Conservation (phyloP, 2,888 invertebrate genomes). For the Drosophila tanythrix region DNA sequence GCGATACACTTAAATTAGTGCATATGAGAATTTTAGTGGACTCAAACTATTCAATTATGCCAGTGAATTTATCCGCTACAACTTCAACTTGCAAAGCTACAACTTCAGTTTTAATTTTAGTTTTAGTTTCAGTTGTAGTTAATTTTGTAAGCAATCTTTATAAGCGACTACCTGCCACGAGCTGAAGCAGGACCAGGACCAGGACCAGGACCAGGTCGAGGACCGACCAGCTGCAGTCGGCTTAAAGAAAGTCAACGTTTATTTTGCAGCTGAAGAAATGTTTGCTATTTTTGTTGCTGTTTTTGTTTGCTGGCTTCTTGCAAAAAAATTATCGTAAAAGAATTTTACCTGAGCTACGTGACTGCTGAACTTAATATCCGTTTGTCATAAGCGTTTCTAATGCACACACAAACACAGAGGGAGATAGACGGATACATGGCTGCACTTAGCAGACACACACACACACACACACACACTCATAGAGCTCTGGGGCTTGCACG, state of each 20-base stretch:
- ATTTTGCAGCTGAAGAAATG: constrained; percentile 42
- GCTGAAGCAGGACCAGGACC: background rate
- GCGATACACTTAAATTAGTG: constrained; percentile 42
- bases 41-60: constrained; percentile 46
- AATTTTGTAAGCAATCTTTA: background rate
- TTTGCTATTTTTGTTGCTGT: constrained; percentile 33
- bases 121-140: constrained; percentile 4
- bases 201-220: background rate
- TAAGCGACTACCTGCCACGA: background rate
- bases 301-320: constrained; percentile 44
- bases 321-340: constrained; percentile 81
- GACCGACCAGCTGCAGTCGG: background rate
- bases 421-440: constrained; percentile 35
- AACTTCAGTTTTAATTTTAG: background rate
- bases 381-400: constrained; percentile 74
- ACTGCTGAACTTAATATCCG: constrained; percentile 80
- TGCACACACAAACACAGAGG: constrained; percentile 54
- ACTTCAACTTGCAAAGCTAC: background rate
- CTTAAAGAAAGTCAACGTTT: constrained; percentile 29
- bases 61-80: constrained; percentile 16
- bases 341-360: constrained; percentile 83
- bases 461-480: constrained; percentile 15
- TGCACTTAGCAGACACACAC: constrained; percentile 63
- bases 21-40: constrained; percentile 27
- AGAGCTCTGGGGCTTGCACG: constrained; percentile 37